Base-by-base conservation (phyloP, 2,113 vertebrate genomes). In the Ptychochromis oligacanthus region DNA sequence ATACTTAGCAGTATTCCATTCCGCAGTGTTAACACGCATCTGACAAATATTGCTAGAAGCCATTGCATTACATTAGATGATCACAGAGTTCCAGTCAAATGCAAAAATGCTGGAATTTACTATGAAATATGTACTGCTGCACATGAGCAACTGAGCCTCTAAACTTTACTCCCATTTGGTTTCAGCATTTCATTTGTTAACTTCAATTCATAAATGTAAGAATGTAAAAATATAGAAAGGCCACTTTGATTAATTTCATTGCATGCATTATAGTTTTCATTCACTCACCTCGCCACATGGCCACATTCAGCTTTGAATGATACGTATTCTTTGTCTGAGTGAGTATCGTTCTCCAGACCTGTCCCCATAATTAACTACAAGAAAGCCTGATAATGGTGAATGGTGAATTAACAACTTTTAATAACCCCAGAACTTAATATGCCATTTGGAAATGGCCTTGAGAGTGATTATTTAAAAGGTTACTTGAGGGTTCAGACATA, bases 391-490 rank as follows among this genome's bases (percentile, higher is more conserved):
- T 79, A 75, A 82, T 80, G 70, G 54, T 57, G 36, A 28, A 61
- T 28, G 7, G 7, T 31, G 78, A 81, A 88, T 85, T 84, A 78
- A 87, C 34, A 79, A 77, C 54, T 75, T 84, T 59, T 70, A 83
- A 83, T 78, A 83, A 79, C 52, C 54, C 77, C 34, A 61, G 40
- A 75, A 80, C 55, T 61, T 46, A 36, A 83, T 81, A 46, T 75
- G 56, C 38, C 65, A 56, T 87, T 87, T 83, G 61, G 54, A 54
- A 82, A 77, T 49, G 18, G 74, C 67, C 15, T 46, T 60, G 4
- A 70, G n/a, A 75, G 15, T 24, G 8, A 43, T 78, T 70, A 61
- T 79, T 57, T 56, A 28, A 83, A 75, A 86, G 62, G 62, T 84
- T 84, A 52, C 60, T 9, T 7, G 8, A 82, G 52, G 57, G 75